These are phyloP conservation scores for Pampus argenteus DNA, from an alignment of 2,797 vertebrate species.

Conservation along the genomic window DNA sequence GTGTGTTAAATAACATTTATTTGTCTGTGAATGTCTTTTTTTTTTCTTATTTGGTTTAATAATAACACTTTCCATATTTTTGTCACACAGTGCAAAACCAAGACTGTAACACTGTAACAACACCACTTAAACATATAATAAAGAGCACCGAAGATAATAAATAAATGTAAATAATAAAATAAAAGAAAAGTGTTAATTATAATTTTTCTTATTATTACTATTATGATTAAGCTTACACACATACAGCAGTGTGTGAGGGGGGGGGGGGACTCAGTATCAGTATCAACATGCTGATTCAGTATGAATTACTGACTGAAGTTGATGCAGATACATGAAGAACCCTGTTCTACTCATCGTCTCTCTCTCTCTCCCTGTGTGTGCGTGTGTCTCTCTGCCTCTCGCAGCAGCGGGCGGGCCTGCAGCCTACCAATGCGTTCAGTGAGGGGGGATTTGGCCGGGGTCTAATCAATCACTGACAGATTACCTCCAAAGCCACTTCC, in stretches of 20 bases:
- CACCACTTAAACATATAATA: not conserved
- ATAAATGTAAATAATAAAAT: not conserved
- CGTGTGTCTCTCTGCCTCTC: conserved; percentile 63
- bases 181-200: no score
- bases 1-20: not conserved
- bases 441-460: conserved; percentile 86
- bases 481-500: conserved; percentile 99
- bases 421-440: conserved; percentile 85
- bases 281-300: not conserved
- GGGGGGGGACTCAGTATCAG: no score
- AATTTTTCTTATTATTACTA: no score
- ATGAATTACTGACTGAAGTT: not conserved
- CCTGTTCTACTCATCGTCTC: conserved; percentile 23
- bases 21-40: not conserved
- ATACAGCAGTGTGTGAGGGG: no score
- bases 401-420: conserved; percentile 81
- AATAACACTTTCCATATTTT: not conserved
- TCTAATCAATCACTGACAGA: conserved; percentile 99
- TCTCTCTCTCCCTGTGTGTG: conserved; percentile 13
- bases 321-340: conserved; percentile 6
- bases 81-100: no score
- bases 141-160: not conserved
- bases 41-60: not conserved
- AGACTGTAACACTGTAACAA: not conserved
- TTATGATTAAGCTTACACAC: not conserved